A percentile compares a stretch with the other conserved stretches of the same genome.
phyloP scores from a whole-genome alignment of 1,140 invertebrate genomes.

The Drosophila sp. region DNA sequence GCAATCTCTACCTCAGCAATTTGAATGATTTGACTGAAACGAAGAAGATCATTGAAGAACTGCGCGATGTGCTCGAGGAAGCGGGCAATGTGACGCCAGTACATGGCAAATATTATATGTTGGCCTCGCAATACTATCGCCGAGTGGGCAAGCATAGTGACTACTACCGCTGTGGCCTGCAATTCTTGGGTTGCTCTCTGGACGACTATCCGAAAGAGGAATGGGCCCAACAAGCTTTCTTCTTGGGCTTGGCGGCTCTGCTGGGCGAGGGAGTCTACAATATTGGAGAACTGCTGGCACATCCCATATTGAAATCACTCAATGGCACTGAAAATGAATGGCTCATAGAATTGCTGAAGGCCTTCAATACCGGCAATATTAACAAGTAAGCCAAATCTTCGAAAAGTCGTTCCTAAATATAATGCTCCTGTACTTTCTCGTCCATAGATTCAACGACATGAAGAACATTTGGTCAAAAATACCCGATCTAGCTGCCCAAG shows the following conservation, averaged over 20 bases:
- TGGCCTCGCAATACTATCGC: conserved; percentile 95
- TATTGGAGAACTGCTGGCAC: conserved; percentile 97
- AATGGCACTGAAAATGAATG: conserved; percentile 93
- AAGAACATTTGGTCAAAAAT: conserved; percentile 92
- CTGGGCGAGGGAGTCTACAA: conserved; percentile 98
- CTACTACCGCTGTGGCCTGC: conserved; percentile 97
- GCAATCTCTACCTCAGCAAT: conserved; percentile 92
- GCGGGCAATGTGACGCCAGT: conserved; percentile 96
- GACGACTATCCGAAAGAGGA: conserved; percentile 86
- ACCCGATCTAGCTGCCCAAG: conserved; percentile 93
- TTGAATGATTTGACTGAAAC: conserved; percentile 91
- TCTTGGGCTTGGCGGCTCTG: conserved; percentile 96
- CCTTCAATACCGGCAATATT: conserved; percentile 97
- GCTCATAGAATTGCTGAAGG: conserved; percentile 94
- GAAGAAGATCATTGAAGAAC: conserved; percentile 95
- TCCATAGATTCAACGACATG: conserved; percentile 90
- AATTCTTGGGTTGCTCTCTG: conserved; percentile 96
- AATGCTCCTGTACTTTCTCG: neutral
- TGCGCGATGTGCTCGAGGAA: conserved; percentile 93
- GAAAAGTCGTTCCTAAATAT: neutral
- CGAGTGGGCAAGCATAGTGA: conserved; percentile 80
- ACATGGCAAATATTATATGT: conserved; percentile 96
- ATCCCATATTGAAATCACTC: conserved; percentile 95
- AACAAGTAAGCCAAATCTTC: conserved; percentile 80
- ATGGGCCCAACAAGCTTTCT: conserved; percentile 93